Base-by-base conservation (phyloP, 2,797 vertebrate species). In the Chloroceryle inda region DNA sequence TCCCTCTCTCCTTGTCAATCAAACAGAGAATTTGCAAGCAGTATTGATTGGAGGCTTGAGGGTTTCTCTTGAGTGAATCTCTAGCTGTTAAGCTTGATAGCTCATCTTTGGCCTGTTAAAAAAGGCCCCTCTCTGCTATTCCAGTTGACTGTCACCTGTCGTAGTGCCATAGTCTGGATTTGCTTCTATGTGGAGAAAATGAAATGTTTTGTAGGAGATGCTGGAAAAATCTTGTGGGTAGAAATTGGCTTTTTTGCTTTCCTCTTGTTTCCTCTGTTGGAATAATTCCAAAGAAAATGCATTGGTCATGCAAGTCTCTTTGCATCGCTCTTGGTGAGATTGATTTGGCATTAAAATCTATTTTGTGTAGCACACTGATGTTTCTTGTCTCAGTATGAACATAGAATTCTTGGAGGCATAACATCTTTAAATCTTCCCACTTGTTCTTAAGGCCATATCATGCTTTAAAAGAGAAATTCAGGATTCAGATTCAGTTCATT, bases 311-410 rank as follows among this genome's bases (percentile, higher is more conserved):
- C 79, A 84, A 84, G 91, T 96, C 78, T 87, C 61, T 94, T 72
- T 96, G 73, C 76, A 73, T 95, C 1, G 16, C 87, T 91, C 76
- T 89, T 94, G 50, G 45, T 92, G 89, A 84, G 92, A 92, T 89
- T 88, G 89, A 96, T 94, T 94, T 95, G 95, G 66, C 85, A 92
- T 96, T 95, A 96, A 94, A 94, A 92, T 91, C 82, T 95, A 35
- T 95, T 96, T 85, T 94, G 73, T 86, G 53, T 94, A 78, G 75
- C 72, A 91, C 73, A 69, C 61, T 94, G 88, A 85, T 93, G 87
- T 94, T 95, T 89, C 75, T 78, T 89, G 85, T 94, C 81, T 91
- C 68, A 50, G 45, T 89, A 75, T 77, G 81, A 93, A 88, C 40
- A 29, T 13, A 62, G 53, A 85, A 69, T 94, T 97, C 87, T 96